phyloP scores from a whole-genome alignment of 2,797 vertebrate genomes.

The Semotilus atromaculatus region DNA sequence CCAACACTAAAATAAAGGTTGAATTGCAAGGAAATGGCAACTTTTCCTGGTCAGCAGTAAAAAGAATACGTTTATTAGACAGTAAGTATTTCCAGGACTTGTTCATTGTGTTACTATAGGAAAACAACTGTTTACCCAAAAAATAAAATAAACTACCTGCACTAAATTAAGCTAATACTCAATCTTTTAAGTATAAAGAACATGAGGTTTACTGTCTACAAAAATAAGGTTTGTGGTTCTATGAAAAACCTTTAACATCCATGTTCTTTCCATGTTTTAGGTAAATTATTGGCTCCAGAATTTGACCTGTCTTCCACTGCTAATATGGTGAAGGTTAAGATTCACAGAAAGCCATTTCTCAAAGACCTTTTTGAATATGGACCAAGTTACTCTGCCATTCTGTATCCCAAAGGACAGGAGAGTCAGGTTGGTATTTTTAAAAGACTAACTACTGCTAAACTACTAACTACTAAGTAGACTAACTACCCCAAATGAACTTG shows the following conservation, averaged over 20 bases:
- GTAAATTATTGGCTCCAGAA: slow-evolving; percentile 68
- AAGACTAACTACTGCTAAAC: too few relatives aligned
- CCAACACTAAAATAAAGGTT: slow-evolving; percentile 53
- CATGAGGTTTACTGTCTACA: neutral
- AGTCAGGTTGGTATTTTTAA: slow-evolving; percentile 62
- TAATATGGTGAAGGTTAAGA: slow-evolving; percentile 63
- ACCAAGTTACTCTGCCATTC: slow-evolving; percentile 66
- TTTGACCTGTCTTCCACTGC: slow-evolving; percentile 70
- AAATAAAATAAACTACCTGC: neutral
- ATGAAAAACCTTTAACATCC: neutral
- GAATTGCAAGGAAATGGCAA: slow-evolving; percentile 33
- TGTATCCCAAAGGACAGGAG: slow-evolving; percentile 63
- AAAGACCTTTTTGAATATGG: slow-evolving; percentile 64
- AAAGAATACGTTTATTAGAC: slow-evolving; percentile 40
- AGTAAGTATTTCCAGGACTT: slow-evolving; percentile 65
- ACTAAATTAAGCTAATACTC: neutral
- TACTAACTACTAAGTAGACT: too few relatives aligned
- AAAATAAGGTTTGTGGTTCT: neutral
- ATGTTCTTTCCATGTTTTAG: slow-evolving; percentile 57
- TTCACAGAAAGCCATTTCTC: slow-evolving; percentile 70
- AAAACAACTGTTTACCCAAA: neutral
- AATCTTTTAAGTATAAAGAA: neutral
- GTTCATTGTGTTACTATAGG: neutral
- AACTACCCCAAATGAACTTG: neutral
- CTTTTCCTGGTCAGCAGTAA: neutral